phyloP scores from a whole-genome alignment of 1,140 invertebrate genomes.

The Acyrthosiphon pisum region DNA sequence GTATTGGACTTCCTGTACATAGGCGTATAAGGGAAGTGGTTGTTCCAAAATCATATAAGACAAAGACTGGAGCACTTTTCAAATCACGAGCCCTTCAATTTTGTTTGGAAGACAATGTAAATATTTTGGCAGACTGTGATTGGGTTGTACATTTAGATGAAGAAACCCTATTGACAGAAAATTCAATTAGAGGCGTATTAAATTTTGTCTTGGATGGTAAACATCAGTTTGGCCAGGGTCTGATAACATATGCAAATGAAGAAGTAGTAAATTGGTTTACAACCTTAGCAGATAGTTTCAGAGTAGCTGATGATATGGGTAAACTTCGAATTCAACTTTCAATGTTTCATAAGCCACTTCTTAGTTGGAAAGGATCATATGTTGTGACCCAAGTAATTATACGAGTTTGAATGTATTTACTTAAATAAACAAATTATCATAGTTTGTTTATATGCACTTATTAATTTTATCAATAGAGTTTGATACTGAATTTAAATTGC shows the following conservation, averaged over 20 bases:
- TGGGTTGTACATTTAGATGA: constrained; percentile 99
- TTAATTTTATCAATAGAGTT: background rate
- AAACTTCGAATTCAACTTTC: constrained; percentile 92
- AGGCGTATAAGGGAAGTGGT: constrained; percentile 81
- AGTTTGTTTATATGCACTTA: constrained; percentile 53
- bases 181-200: constrained; percentile 87
- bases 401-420: background rate
- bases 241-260: constrained; percentile 98
- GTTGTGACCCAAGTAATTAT: constrained; percentile 85
- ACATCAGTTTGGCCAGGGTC: constrained; percentile 95
- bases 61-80: constrained; percentile 90
- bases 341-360: constrained; percentile 92
- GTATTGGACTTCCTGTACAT: constrained; percentile 77
- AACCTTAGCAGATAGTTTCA: constrained; percentile 93
- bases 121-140: constrained; percentile 86
- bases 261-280: constrained; percentile 97
- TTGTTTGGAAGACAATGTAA: constrained; percentile 90
- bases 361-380: constrained; percentile 97
- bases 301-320: constrained; percentile 97
- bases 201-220: constrained; percentile 96
- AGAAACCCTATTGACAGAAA: constrained; percentile 94
- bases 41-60: constrained; percentile 84
- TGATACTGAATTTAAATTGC: constrained; percentile 3
- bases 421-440: background rate
- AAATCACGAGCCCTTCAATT: constrained; percentile 96